Base-by-base conservation (phyloP, 2,113 vertebrate species). In the Eurystomus gularis region DNA sequence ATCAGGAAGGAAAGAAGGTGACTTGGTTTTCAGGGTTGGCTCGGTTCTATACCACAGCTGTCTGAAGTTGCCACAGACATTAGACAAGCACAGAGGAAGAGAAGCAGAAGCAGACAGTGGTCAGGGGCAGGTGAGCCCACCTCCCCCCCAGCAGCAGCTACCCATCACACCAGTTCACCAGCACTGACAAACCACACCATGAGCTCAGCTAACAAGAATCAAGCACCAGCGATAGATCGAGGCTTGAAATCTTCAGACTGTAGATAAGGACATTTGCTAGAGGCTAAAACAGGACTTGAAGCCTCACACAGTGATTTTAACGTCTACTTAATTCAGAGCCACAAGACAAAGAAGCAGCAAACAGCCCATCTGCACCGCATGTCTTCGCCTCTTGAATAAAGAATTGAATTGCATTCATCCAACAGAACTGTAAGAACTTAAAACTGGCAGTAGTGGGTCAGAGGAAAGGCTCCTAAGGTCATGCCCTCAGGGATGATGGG, bases 161-260 rank as follows among this genome's bases (percentile, higher is more conserved):
- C 29, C 20, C 76, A 13, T 28, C 23, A 23, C 55, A 35, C 64
- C 76, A 81, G 79, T 11, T 35, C 78, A 42, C 48, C 62, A 26
- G 13, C 7, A 18, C 9, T 1, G 21, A 44, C 68, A 83, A 83
- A 88, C 54, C 87, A 89, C 60, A 26, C 31, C 35, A 13, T 61
- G 82, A 93, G 66, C 82, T 96, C 70, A 90, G 61, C 79, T 42
- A 82, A 44, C 24, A 93, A 57, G 92, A 90, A 97, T 92, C 75
- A 18, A 35, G 37, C 46, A 64, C 11, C 4, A 0, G n/a, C 35
- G 39, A 0, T 46, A n/a, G n/a, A 95, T 78, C 86, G 62, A 37
- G 20, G 57, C 18, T 62, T 55, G 33, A 60, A 48, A 87, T 93
- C 87, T 91, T 64, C 90, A 68, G 55, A 20, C 42, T 49, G 51